These are phyloP conservation scores for Pelmatolapia mariae DNA, from an alignment of 2,113 vertebrate genomes.

Conservation along the genomic window DNA sequence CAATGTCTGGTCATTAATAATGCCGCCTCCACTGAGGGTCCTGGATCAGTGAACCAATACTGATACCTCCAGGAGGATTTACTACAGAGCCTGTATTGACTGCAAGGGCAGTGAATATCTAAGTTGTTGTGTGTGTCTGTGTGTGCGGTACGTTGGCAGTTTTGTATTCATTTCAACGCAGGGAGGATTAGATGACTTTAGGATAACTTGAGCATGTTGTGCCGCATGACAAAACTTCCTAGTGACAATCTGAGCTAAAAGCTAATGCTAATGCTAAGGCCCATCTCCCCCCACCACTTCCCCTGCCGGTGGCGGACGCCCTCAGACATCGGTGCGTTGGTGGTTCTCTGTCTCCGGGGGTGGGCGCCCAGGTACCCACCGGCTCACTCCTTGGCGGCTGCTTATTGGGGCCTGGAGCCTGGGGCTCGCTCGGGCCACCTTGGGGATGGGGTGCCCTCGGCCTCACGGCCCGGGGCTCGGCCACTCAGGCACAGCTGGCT, in stretches of 20 bases:
- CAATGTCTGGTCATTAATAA: conserved; percentile 26
- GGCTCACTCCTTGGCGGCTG: no score
- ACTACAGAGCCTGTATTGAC: not conserved
- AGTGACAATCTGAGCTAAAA: not conserved
- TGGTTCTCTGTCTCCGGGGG: no score
- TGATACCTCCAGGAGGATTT: not conserved
- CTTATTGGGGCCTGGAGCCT: no score
- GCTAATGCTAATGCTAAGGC: not conserved
- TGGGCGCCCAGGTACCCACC: no score
- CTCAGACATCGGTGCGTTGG: no score
- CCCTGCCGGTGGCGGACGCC: no score
- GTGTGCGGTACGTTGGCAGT: not conserved
- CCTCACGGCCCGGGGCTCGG: no score
- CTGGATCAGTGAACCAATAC: conserved; percentile 16
- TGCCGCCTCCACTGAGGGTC: not conserved
- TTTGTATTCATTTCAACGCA: not conserved
- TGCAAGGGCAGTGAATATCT: not conserved
- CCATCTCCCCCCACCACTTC: no score
- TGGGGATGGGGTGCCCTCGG: no score
- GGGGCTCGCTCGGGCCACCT: no score
- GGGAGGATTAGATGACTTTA: not conserved
- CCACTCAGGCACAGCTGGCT: no score
- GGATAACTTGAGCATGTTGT: not conserved
- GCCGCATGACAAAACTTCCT: not conserved
- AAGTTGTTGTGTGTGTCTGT: not conserved